Percentiles rank a stretch among this genome's conserved stretches.
Conservation (phyloP, 1,140 invertebrate genomes). For the Atta colombica region DNA sequence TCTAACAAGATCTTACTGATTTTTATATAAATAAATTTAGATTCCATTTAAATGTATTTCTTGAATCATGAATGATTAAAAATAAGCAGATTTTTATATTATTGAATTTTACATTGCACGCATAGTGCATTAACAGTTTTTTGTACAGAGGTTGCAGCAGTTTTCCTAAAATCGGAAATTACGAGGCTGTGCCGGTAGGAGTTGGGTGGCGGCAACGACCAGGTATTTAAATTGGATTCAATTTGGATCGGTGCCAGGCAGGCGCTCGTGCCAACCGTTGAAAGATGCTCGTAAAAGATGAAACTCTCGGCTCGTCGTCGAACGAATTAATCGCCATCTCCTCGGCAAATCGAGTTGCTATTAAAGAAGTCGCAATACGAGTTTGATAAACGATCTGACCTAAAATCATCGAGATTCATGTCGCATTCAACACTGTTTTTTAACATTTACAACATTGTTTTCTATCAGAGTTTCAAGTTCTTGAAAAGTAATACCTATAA, state of each 20-base stretch:
- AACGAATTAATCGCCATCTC: conserved; percentile 57
- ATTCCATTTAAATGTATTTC: not conserved
- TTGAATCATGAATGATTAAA: not conserved
- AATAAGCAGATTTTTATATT: not conserved
- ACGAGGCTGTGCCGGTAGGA: not conserved
- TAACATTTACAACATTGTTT: not conserved
- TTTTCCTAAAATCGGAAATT: conserved; percentile 55
- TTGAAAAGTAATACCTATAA: not conserved
- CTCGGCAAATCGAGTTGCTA: conserved; percentile 36
- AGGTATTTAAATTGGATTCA: conserved; percentile 64
- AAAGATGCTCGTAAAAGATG: conserved; percentile 60
- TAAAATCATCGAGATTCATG: conserved; percentile 13
- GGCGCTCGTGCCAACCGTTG: conserved; percentile 28
- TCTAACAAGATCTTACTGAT: not conserved
- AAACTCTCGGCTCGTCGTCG: conserved; percentile 46
- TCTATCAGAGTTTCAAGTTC: not conserved
- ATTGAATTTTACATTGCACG: not conserved
- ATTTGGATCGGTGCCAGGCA: conserved; percentile 53
- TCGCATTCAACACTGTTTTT: not conserved
- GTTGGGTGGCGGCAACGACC: conserved; percentile 6
- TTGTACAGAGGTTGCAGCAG: not conserved
- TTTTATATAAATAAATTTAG: not conserved
- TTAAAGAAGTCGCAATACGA: conserved; percentile 33
- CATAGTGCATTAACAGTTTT: conserved; percentile 2
- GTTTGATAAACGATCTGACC: conserved; percentile 24